Evolutionary conservation across 2,797 vertebrate genomes (phyloP).

Genomic region (Lepilemur ruficaudatus): DNA sequence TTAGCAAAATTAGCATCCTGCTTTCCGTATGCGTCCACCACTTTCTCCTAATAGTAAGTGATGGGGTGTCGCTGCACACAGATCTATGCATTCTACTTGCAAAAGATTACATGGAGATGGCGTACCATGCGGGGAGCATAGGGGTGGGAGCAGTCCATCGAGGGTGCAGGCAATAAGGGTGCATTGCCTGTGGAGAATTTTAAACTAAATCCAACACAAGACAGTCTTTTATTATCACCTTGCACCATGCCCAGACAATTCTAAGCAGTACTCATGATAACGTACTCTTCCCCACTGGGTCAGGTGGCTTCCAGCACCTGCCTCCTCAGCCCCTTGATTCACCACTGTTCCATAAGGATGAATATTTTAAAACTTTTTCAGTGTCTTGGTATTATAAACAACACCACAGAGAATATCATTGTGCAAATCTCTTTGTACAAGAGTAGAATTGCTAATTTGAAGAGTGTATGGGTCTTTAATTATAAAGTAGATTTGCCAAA

Average conservation of each 20-base stretch:
- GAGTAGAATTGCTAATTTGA: neutral
- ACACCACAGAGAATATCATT: rapidly evolving
- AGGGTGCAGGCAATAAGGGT: neutral
- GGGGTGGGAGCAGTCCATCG: rapidly evolving
- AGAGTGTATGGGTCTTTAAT: neutral
- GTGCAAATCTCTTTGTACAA: neutral
- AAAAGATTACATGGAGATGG: rapidly evolving
- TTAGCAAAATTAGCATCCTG: neutral
- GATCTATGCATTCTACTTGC: neutral
- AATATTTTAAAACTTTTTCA: neutral
- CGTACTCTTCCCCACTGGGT: neutral
- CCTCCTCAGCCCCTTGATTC: neutral
- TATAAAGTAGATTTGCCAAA: neutral
- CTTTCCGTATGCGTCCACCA: too few relatives aligned
- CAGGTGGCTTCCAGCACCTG: neutral
- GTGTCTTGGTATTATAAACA: neutral
- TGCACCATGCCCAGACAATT: rapidly evolving
- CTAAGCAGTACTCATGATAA: neutral
- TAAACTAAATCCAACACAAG: neutral
- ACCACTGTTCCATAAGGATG: neutral
- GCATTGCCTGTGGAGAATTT: neutral
- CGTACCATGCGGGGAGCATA: rapidly evolving
- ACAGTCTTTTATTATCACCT: too few relatives aligned
- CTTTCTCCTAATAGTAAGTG: neutral
- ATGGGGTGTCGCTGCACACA: neutral